Percentiles rank a stretch among this genome's conserved stretches.
phyloP scores from a whole-genome alignment of 2,797 vertebrate species.

The Notamacropus eugenii region DNA sequence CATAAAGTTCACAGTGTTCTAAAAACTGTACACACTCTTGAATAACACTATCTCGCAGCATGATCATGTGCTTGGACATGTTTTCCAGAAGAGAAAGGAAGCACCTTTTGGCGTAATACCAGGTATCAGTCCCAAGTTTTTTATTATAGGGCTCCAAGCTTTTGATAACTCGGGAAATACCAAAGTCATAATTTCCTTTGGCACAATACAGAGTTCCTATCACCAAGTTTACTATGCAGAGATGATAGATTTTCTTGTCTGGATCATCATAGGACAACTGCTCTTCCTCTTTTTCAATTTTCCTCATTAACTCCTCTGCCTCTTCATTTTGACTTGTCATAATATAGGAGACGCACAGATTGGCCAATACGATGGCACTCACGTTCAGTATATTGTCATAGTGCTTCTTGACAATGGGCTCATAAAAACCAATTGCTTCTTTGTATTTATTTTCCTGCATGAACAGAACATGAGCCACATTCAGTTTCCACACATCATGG shows the following conservation, averaged over 20 bases:
- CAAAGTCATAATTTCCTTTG: constrained; percentile 97
- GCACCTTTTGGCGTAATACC: constrained; percentile 97
- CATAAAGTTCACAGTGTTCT: constrained; percentile 92
- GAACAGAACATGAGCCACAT: constrained; percentile 97
- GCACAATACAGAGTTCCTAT: constrained; percentile 98
- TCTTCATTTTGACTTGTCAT: constrained; percentile 97
- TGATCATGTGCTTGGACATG: constrained; percentile 96
- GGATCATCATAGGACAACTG: constrained; percentile 93
- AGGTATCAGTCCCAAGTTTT: constrained; percentile 96
- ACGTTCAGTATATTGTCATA: constrained; percentile 94
- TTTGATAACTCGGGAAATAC: constrained; percentile 96
- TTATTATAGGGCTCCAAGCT: constrained; percentile 97
- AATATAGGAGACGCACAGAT: constrained; percentile 97
- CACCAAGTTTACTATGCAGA: constrained; percentile 98
- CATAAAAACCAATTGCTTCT: constrained; percentile 96
- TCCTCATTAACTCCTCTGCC: constrained; percentile 95
- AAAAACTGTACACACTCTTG: constrained; percentile 95
- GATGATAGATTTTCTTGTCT: constrained; percentile 95
- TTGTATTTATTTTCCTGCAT: constrained; percentile 98
- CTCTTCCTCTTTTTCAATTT: constrained; percentile 97
- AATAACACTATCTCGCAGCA: constrained; percentile 91
- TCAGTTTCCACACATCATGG: constrained; percentile 96
- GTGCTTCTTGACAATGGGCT: constrained; percentile 97
- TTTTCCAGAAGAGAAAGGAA: constrained; percentile 97
- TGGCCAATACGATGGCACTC: constrained; percentile 95